Evolutionary conservation across 2,797 vertebrate genomes (phyloP).

Genomic region (Crypturellus tataupa): DNA sequence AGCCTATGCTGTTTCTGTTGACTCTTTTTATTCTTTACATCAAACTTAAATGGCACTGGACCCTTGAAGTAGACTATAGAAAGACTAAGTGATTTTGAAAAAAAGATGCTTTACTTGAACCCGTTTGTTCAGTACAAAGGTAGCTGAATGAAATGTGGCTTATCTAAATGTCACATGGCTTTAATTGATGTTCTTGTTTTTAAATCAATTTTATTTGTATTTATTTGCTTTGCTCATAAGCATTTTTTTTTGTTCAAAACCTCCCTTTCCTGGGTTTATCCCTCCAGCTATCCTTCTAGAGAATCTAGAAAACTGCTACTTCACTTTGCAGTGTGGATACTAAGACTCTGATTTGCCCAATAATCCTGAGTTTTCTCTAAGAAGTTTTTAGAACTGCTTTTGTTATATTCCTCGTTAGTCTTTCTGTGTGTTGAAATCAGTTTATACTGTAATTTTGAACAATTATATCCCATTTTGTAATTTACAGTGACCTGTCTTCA

Average conservation of each 20-base stretch:
- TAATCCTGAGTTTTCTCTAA: background rate
- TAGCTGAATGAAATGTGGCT: background rate
- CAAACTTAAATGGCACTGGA: background rate
- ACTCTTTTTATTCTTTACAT: background rate
- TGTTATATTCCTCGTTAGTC: background rate
- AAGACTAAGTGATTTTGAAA: background rate
- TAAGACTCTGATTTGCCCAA: background rate
- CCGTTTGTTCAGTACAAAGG: background rate
- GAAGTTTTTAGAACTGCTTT: background rate
- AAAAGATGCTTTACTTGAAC: background rate
- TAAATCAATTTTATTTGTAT: background rate
- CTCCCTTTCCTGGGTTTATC: background rate
- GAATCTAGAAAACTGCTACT: background rate
- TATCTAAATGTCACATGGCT: background rate
- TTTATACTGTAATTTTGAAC: background rate
- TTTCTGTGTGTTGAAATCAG: background rate
- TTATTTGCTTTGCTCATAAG: background rate
- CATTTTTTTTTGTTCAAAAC: background rate
- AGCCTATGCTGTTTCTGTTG: background rate
- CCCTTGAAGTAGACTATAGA: background rate
- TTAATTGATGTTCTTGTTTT: background rate
- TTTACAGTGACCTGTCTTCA: background rate
- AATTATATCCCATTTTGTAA: fast-evolving
- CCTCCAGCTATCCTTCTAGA: background rate
- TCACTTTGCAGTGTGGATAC: background rate